Conservation (phyloP, 2,888 invertebrate species). For the Calliopum simillimum region DNA sequence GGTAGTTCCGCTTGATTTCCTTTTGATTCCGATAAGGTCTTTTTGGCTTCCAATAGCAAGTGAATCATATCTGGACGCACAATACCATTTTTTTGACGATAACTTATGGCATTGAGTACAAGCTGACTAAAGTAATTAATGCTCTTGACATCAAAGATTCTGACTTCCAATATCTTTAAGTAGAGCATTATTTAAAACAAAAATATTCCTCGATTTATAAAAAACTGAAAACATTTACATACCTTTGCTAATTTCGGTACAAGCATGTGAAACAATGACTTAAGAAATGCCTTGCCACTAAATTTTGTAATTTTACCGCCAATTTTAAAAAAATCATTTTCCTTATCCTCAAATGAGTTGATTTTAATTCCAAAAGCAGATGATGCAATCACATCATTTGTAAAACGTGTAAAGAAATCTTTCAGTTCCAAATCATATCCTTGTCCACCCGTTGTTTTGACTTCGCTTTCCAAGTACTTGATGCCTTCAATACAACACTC, state of each 20-base stretch:
- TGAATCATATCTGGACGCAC: slow-evolving; percentile 71
- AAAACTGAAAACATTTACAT: background rate
- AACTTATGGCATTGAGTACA: slow-evolving; percentile 66
- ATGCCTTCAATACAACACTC: slow-evolving; percentile 55
- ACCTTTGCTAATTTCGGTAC: slow-evolving; percentile 49
- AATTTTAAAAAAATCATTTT: slow-evolving; percentile 71
- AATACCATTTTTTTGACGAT: slow-evolving; percentile 68
- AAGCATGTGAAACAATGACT: slow-evolving; percentile 48
- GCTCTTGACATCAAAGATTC: slow-evolving; percentile 59
- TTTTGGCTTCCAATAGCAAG: slow-evolving; percentile 68
- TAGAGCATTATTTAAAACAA: slow-evolving; percentile 26
- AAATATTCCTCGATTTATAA: background rate
- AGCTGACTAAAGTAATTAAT: slow-evolving; percentile 65
- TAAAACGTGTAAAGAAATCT: slow-evolving; percentile 59
- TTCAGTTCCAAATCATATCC: slow-evolving; percentile 63
- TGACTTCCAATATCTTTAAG: slow-evolving; percentile 44
- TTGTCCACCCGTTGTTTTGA: slow-evolving; percentile 36
- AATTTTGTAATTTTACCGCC: slow-evolving; percentile 65
- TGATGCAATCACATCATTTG: slow-evolving; percentile 68
- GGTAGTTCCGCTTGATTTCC: slow-evolving; percentile 35
- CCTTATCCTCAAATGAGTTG: slow-evolving; percentile 69
- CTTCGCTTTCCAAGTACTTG: slow-evolving; percentile 45
- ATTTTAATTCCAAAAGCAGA: slow-evolving; percentile 68
- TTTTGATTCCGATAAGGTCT: slow-evolving; percentile 32
- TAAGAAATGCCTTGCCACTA: slow-evolving; percentile 43